phyloP scores from a whole-genome alignment of 1,140 invertebrate species.

The Drosophila teissieri region DNA sequence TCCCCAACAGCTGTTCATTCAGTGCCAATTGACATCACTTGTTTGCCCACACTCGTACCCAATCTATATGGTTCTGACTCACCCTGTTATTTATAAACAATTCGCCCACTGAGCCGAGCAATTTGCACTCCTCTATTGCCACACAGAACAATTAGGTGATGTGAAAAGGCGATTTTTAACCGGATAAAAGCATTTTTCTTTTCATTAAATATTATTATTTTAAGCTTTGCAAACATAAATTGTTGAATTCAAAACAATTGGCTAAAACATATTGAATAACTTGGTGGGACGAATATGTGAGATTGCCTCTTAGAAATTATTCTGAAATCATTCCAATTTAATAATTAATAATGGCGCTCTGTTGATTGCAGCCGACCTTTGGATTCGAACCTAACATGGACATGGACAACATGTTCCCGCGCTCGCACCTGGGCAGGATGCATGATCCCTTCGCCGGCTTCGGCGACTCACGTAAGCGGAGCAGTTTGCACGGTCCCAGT shows the following conservation, averaged over 20 bases:
- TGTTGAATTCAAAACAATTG: not conserved
- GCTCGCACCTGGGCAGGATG: constrained; percentile 84
- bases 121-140: constrained; percentile 40
- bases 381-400: constrained; percentile 84
- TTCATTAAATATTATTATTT: not conserved
- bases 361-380: constrained; percentile 65
- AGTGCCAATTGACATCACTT: constrained; percentile 69
- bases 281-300: no score
- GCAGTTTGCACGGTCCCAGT: constrained; percentile 84
- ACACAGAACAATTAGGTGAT: constrained; percentile 6
- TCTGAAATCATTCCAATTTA: not conserved
- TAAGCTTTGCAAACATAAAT: not conserved
- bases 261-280: not conserved
- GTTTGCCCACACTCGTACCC: constrained; percentile 36
- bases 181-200: not conserved
- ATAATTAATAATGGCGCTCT: not conserved
- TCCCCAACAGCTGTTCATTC: constrained; percentile 52
- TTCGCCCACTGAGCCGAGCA: constrained; percentile 56
- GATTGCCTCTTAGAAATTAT: not conserved
- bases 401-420: constrained; percentile 81
- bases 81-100: constrained; percentile 75
- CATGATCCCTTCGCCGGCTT: constrained; percentile 85
- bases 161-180: not conserved
- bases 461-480: constrained; percentile 86
- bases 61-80: constrained; percentile 51